Base-by-base conservation (phyloP, 2,113 vertebrate species). In the Peromyscus polionotus region DNA sequence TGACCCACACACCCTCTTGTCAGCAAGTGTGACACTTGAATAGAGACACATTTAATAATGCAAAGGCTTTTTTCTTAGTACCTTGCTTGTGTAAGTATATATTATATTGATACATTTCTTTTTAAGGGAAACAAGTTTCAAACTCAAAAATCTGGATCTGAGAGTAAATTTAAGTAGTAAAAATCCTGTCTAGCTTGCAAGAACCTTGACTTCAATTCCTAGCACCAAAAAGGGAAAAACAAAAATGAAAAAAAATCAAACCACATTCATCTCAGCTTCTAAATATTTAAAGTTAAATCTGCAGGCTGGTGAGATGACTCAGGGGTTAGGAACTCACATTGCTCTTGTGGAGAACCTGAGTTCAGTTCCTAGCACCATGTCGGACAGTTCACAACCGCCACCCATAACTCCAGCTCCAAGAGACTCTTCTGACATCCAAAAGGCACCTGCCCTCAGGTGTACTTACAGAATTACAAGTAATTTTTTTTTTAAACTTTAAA, bases 71-170 rank as follows among this genome's bases (percentile, higher is more conserved):
- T 6, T 91, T 81, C 59, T 87, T n/a, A 28, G 48, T 79, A 19
- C 1, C 57, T 95, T 36, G 68, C 4, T 16, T 93, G 22, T 7
- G 79, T 36, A n/a, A 26, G 48, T 33, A 77, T 83, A 83, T 83
- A 91, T 28, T 91, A n/a, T 36, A 87, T 26, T 92, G 92, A 83
- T 13, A 84, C 76, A 65, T 45, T 92, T 68, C 2, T 0, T 65
- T 84, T 61, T 88, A 88, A 13, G 33, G 88, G 17, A 93, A 73
- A 95, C 93, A 95, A 63, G n/a, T 39, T 95, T 96, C 63, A 94
- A 91, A 92, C 2, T 22, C 5, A 31, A 83, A 85, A 76, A 77
- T 76, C 42, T 83, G 36, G 42, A 31, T 45, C 31, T 65, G 42
- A 48, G 45, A 9, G 7, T 65, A 51, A n/a, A 76, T 24, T 33